Conservation (phyloP, 2,888 invertebrate genomes). For the Baronia brevicornis region DNA sequence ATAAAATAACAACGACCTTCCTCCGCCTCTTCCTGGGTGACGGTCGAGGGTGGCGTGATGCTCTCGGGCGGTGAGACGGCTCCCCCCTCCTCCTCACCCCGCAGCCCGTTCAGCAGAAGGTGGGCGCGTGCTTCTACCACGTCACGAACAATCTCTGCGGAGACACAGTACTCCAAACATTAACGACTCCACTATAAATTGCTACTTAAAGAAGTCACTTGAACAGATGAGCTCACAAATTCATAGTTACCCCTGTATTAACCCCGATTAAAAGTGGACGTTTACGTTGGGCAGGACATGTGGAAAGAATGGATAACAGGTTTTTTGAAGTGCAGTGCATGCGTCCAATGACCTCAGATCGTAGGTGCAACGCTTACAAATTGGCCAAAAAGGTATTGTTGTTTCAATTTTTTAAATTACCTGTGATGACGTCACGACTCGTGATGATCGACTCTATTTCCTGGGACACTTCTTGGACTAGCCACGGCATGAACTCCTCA, state of each 20-base stretch:
- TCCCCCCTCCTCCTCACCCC: conserved; percentile 40
- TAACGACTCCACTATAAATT: too few relatives aligned
- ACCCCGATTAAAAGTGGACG: too few relatives aligned
- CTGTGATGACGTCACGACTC: conserved; percentile 86
- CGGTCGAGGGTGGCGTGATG: conserved; percentile 36
- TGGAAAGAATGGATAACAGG: too few relatives aligned
- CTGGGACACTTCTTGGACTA: conserved; percentile 85
- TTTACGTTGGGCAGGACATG: too few relatives aligned
- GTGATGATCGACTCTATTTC: conserved; percentile 88
- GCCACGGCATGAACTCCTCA: conserved; percentile 90
- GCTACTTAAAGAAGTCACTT: too few relatives aligned
- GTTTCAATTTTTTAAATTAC: conserved; percentile 44
- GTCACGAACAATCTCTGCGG: conserved; percentile 83
- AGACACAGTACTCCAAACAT: background rate
- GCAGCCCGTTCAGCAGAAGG: conserved; percentile 70
- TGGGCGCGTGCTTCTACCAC: conserved; percentile 85
- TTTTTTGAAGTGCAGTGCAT: too few relatives aligned
- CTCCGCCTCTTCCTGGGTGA: conserved; percentile 25
- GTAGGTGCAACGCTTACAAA: too few relatives aligned
- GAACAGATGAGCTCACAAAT: too few relatives aligned
- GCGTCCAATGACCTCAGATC: too few relatives aligned
- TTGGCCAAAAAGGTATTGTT: too few relatives aligned
- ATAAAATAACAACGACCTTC: too few relatives aligned
- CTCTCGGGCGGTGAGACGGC: conserved; percentile 27
- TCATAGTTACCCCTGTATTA: too few relatives aligned